Evolutionary conservation across 2,888 invertebrate genomes (phyloP), one percentile per base, ranked within the genome.

Genomic region (Dione juno): DNA sequence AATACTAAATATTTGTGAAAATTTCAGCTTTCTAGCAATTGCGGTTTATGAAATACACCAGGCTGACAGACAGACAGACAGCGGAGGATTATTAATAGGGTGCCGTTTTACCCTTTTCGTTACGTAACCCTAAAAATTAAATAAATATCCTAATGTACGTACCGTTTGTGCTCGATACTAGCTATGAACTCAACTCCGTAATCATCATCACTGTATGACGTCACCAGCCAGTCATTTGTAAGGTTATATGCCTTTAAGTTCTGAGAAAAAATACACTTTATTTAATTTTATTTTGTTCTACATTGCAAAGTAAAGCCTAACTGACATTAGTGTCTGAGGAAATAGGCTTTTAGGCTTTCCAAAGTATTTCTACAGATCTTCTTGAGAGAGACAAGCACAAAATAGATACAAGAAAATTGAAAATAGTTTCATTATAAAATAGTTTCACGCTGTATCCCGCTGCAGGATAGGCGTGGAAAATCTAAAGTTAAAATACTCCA

Each of bases 181-280:
- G 98, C 97, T 41, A 98, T 95, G 80, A 97, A 98, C 76, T 94
- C 88, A 0, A 95, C 77, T 0, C 95, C 95, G 48, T 95, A 84
- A 0, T 82, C 82, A 80, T 98, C 98, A 45, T 89, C 83, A 78
- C 96, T 97, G 1, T 95, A 89, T 0, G 98, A 96, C 67, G 97
- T 87, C 0, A 96, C 93, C 37, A 86, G 94, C 95, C 97, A 98
- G 66, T 95, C 91, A 0, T 94, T 78, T 0, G 93, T 90, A 48
- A 97, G 82, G 66, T 94, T 90, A 73, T 93, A 89, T 5, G 85
- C 79, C 64, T 78, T 82, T 41, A 93, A 72, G 70, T 91, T 92
- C 92, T 92, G 79, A 21, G 50, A 86, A 88, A 37, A 67, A 64
- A 70, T 45, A 40, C 28, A 28, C 28, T 28, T 3, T 41, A 21